Percentiles rank a stretch among this genome's conserved stretches.
These are phyloP conservation scores for Limnephilus lunatus DNA, from an alignment of 2,888 invertebrate species.

Conservation along the genomic window DNA sequence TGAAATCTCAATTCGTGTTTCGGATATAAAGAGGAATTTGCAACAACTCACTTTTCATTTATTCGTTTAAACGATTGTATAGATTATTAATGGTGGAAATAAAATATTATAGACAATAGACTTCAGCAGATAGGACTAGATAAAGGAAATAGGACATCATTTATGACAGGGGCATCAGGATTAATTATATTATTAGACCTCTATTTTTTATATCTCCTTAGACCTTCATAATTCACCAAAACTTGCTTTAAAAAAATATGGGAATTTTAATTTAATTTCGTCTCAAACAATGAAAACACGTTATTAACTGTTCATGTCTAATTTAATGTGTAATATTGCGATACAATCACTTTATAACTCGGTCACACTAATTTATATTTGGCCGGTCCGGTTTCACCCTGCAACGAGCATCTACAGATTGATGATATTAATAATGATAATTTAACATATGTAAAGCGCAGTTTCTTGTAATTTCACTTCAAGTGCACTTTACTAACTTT, in stretches of 20 bases:
- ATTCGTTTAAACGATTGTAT: constrained; percentile 2
- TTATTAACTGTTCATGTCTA: not conserved
- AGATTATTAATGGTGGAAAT: not conserved
- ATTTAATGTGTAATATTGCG: not conserved
- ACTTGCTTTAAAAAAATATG: not conserved
- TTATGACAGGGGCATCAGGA: not conserved
- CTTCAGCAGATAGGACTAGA: not conserved
- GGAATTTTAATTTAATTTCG: too few species aligned
- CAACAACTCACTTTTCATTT: not conserved
- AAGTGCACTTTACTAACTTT: too few species aligned
- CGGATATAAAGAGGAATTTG: not conserved
- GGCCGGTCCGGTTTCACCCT: not conserved
- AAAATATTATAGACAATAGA: not conserved
- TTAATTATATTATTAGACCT: not conserved
- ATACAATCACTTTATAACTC: not conserved
- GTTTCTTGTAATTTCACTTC: too few species aligned
- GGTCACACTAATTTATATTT: not conserved
- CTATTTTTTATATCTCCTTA: not conserved
- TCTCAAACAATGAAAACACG: not conserved
- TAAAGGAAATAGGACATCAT: not conserved
- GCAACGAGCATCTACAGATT: not conserved
- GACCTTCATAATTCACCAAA: not conserved
- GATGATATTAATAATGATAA: not conserved
- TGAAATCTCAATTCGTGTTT: not conserved
- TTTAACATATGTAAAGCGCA: not conserved